Base-by-base conservation (phyloP, 2,113 vertebrate species). In the Mystacornis crossleyi region DNA sequence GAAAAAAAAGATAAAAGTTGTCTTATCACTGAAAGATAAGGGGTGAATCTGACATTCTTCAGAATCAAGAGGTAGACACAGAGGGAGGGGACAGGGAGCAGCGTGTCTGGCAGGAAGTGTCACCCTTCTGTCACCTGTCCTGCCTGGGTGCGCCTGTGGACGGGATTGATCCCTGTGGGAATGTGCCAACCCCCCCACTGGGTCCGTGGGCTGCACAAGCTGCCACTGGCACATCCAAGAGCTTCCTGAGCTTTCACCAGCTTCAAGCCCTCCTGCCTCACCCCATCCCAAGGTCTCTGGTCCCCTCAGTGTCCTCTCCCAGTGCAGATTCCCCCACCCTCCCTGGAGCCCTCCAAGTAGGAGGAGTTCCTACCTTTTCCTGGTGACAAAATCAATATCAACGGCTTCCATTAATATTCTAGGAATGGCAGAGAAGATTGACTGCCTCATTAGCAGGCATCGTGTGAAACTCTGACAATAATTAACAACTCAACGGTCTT, bases 401-500 rank as follows among this genome's bases (percentile, higher is more conserved):
- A 29, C 2, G 34, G 61, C 79, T 58, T 77, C 98, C 96, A 98
- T 98, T 98, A 97, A 98, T 98, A 98, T 97, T 97, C 83, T 12
- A 40, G 94, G 95, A 97, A 93, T 97, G 98, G 97, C 97, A 97
- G 81, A 34, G 87, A 93, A 98, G 98, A 98, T 98, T 97, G 98
- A 98, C 98, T 98, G 97, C 97, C 98, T 98, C 98, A 98, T 98
- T 98, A 98, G 97, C 97, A 98, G 89, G 97, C 97, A 24, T 98
- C 84, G 91, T 95, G 96, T 98, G 97, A 97, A 98, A 98, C 96
- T 97, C 97, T 98, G 98, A 98, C 98, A 98, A 98, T 98, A 98
- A 98, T 98, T 98, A 98, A 98, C 98, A 98, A 97, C 98, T 98
- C 97, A 96, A 97, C 97, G 84, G 90, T 98, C 98, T 98, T 98